Percentiles rank a stretch among this genome's conserved stretches.
phyloP scores from a whole-genome alignment of 2,888 invertebrate species.

The Calephelis perditalis region DNA sequence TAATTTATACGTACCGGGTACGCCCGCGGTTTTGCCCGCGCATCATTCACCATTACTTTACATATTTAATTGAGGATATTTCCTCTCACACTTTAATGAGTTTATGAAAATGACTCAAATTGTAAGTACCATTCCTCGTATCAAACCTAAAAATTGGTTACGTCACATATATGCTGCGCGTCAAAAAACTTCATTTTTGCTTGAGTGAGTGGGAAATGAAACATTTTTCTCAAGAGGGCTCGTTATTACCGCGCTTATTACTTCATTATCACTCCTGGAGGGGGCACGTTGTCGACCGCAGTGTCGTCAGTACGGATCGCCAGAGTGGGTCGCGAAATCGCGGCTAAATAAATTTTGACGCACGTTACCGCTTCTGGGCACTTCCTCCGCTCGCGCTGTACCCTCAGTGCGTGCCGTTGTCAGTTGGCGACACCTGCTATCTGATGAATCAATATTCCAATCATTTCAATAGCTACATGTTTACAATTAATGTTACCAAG shows the following conservation, averaged over 20 bases:
- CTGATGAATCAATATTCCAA: conserved; percentile 45
- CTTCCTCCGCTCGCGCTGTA: conserved; percentile 40
- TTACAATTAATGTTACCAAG: too few species aligned
- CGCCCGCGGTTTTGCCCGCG: too few species aligned
- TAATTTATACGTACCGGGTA: not conserved
- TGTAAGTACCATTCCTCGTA: too few species aligned
- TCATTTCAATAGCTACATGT: conserved; percentile 36
- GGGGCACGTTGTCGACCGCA: conserved; percentile 12
- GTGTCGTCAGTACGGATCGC: conserved; percentile 33
- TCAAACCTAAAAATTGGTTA: too few species aligned
- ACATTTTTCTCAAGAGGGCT: too few species aligned
- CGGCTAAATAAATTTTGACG: conserved; percentile 63
- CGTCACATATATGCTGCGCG: too few species aligned
- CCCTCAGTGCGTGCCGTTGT: conserved; percentile 48
- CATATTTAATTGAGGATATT: too few species aligned
- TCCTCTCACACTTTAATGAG: too few species aligned
- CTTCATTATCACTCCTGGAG: not conserved
- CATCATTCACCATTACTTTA: too few species aligned
- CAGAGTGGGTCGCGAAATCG: conserved; percentile 53
- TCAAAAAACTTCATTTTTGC: too few species aligned
- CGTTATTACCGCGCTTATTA: not conserved
- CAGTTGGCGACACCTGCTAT: conserved; percentile 26
- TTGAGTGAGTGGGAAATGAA: too few species aligned
- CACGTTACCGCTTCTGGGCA: conserved; percentile 40
- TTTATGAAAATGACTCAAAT: too few species aligned